Conservation (phyloP, 2,888 invertebrate genomes). For the Zaprionus lineosus region DNA sequence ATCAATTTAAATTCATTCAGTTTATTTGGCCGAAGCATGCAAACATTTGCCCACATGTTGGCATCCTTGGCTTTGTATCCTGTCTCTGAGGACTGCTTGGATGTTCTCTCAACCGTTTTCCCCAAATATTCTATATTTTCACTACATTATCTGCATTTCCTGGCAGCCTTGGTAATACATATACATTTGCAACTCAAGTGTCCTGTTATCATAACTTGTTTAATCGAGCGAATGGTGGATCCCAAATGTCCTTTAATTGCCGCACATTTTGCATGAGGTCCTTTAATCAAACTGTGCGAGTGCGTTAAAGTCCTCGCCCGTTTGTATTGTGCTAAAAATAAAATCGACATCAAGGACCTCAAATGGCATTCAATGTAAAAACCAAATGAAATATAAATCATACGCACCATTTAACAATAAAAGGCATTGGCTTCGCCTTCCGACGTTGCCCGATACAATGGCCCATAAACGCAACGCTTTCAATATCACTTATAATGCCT, state of each 20-base stretch:
- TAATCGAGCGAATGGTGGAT: neutral
- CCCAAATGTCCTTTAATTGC: constrained; percentile 36
- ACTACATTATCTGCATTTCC: constrained; percentile 62
- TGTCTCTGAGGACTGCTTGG: neutral
- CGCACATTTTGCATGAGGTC: constrained; percentile 2
- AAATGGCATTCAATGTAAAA: constrained; percentile 46
- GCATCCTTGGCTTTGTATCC: constrained; percentile 17
- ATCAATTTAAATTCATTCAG: constrained; percentile 63
- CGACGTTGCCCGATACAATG: constrained; percentile 57
- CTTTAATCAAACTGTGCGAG: neutral
- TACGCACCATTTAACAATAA: constrained; percentile 78
- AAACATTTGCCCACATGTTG: constrained; percentile 42
- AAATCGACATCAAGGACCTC: constrained; percentile 29
- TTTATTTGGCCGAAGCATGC: constrained; percentile 71
- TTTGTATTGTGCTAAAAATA: constrained; percentile 1
- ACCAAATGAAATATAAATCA: constrained; percentile 74
- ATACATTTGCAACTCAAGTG: too few relatives aligned
- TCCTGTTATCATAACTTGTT: constrained; percentile 6
- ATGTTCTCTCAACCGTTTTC: constrained; percentile 9
- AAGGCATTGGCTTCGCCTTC: constrained; percentile 51
- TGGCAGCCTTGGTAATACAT: constrained; percentile 41
- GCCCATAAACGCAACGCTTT: constrained; percentile 70
- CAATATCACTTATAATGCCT: constrained; percentile 74
- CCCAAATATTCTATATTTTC: constrained; percentile 63
- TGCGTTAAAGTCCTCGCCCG: neutral